Evolutionary conservation across 1,140 invertebrate genomes (phyloP), one percentile per base, ranked within the genome.

Genomic region (Drosophila truncata): DNA sequence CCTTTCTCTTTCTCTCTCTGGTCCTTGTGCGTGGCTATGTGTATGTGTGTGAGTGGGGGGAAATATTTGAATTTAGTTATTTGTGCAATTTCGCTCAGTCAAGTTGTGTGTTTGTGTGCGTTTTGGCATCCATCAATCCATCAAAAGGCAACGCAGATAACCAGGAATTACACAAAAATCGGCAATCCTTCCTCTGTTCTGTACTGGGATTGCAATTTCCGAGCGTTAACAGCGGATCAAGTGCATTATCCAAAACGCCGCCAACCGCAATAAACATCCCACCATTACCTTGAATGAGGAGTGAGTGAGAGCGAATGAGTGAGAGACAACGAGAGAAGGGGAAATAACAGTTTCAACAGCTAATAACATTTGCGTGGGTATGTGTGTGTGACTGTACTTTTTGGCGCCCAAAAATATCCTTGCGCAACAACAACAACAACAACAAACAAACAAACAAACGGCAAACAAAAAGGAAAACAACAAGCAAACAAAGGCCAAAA

Each of bases 81-180:
- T 90, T 90, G 81, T 90, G 85, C 85, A 90, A 78, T 91, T 90
- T 82, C 61, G 64, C 81, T 90, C 85, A 85, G 85, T 90, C 81
- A 82, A 85, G 85, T 90, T 85, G 85, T 84, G 83, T 79, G 75
- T 75, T 50, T 80, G 77, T 71, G 78, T 80, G 35, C 72, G 27
- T 50, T 73, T 67, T 72, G 71, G 63, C 74, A 85, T 79, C 37
- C 44, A 62, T 55, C 70, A 78, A 75, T 71, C 73, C 37, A 37
- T 46, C 62, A 54, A 78, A 46, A 25, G 42, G 59, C 39, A 59
- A 27, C 23, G 18, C 20, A 27, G 54, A 58, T 59, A 72, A 47
- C 33, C 41, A 41, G 25, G 44, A 74, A 54, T 58, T 54, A 59
- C 41, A 25, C 14, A 33, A 60, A 72, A 60, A 72, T 73, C 39